These are phyloP conservation scores for Cavia porcellus DNA, from an alignment of 2,113 vertebrate genomes.

Conservation along the genomic window DNA sequence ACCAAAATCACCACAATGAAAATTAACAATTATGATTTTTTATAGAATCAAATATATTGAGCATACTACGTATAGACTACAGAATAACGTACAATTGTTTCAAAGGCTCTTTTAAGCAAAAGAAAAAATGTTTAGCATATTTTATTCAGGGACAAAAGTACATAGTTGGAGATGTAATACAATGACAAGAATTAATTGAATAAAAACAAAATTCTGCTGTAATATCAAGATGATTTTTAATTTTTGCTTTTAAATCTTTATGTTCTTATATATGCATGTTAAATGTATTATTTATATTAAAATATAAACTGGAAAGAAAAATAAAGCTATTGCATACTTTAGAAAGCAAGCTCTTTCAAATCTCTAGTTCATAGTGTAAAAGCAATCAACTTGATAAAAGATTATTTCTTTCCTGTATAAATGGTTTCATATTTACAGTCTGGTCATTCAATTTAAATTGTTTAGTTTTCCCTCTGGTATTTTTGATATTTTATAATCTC, in stretches of 20 bases:
- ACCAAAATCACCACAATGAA: not conserved
- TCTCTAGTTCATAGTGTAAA: not conserved
- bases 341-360: not conserved
- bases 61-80: not conserved
- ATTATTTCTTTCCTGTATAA: not conserved
- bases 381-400: not conserved
- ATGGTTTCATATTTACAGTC: not conserved
- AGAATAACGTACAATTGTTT: not conserved
- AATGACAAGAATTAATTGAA: not conserved
- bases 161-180: not conserved
- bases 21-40: not conserved
- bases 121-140: not conserved
- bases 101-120: not conserved
- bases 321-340: not conserved
- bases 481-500: not conserved
- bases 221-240: not conserved
- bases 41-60: not conserved
- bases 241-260: not conserved
- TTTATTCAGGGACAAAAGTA: not conserved
- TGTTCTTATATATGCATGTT: not conserved
- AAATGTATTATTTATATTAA: not conserved
- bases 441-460: not conserved
- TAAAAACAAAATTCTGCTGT: not conserved
- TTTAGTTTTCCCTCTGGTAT: not conserved
- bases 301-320: not conserved